Evolutionary conservation across 2,888 invertebrate species (phyloP).

Genomic region (Mythimna pallens): DNA sequence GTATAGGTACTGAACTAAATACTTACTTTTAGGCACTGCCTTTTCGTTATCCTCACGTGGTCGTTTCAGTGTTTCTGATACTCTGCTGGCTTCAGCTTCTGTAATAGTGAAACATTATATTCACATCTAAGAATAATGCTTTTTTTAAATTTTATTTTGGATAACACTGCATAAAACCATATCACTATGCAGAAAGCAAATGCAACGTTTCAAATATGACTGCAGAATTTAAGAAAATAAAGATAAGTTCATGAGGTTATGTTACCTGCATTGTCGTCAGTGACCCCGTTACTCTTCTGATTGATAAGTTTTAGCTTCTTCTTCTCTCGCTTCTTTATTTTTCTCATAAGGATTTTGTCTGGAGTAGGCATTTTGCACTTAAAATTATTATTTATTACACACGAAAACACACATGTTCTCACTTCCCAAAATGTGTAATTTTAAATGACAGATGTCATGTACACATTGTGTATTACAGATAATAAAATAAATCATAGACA

Average conservation of each 20-base stretch:
- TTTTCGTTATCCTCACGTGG: conserved; percentile 68
- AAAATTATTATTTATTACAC: conserved; percentile 9
- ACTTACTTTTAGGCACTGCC: conserved; percentile 78
- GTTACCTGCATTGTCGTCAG: conserved; percentile 74
- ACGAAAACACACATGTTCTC: conserved; percentile 40
- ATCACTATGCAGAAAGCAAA: not conserved
- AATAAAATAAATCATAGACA: not conserved
- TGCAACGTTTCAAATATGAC: not conserved
- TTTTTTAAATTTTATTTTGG: not conserved
- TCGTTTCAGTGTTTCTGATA: conserved; percentile 73
- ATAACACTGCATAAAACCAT: not conserved
- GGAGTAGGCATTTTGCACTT: conserved; percentile 90
- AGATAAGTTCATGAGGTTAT: conserved; percentile 64
- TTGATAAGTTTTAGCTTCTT: conserved; percentile 91
- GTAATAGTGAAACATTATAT: conserved; percentile 31
- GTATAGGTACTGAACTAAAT: not conserved
- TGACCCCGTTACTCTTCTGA: conserved; percentile 84
- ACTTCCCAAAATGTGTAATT: conserved; percentile 29
- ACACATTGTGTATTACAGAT: not conserved
- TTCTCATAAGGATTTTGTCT: conserved; percentile 94
- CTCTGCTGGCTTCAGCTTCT: conserved; percentile 51
- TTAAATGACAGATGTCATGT: conserved; percentile 40
- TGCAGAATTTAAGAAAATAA: conserved; percentile 4
- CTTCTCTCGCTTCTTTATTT: conserved; percentile 94
- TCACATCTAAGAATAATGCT: not conserved